Evolutionary conservation across 2,888 invertebrate species (phyloP), one percentile per base, ranked within the genome.

Genomic region (Agrotis puta): DNA sequence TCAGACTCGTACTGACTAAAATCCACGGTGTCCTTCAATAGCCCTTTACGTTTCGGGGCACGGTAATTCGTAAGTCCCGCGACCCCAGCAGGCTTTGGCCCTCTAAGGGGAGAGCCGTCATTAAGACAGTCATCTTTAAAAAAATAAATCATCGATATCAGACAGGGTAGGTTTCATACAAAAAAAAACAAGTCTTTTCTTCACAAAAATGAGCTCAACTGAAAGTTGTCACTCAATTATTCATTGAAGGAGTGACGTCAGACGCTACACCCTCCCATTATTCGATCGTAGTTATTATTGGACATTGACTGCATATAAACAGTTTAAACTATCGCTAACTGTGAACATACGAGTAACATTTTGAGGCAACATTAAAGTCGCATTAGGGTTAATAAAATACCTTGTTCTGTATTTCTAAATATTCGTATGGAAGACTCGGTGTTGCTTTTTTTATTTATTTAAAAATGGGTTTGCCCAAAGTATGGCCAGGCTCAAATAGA

Each of bases 201-300:
- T 51, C 14, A 51, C 22, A 22, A 54, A 54, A 27, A 18, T 54
- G 24, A 54, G 20, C 27, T 57, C 18, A 70, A 9, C 22, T 3
- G 73, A 47, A 58, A 43, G 47, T 9, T 48, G 11, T n/a, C 6
- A 48, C 43, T 65, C 18, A 45, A 59, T 59, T 45, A 74, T 65
- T 65, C 33, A 74, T 64, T 48, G 18, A 2, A 43, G 13, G 11
- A 74, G 5, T 53, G 27, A 43, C 53, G 47, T 54, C 13, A 11
- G 9, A 43, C 27, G 24, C 7, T 47, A 48, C 3, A 16, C 11
- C 22, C 1, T 51, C n/a, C 11, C 20, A 16, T 5, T 70, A 3
- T 33, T 51, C 14, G 13, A 47, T 0, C n/a, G 13, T 11, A 59
- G 7, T 43, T 16, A 18, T 43, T 56, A 33, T n/a, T 56, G 6